These are phyloP conservation scores for Nymphalis io DNA, from an alignment of 1,140 invertebrate species.

Conservation along the genomic window DNA sequence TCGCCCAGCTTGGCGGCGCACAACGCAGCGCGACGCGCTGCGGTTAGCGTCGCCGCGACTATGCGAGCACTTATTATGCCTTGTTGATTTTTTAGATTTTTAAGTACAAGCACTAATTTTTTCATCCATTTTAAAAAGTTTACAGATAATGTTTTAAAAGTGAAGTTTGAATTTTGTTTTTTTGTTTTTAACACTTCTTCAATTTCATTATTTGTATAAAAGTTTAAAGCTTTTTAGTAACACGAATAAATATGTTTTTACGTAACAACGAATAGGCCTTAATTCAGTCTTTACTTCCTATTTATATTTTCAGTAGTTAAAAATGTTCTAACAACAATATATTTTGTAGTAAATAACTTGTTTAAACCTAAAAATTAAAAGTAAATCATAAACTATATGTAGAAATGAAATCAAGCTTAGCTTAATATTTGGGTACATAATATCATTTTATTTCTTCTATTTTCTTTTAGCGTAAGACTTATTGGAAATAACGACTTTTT, in stretches of 20 bases:
- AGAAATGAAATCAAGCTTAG: background rate
- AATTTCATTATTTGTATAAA: slow-evolving; percentile 7
- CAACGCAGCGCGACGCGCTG: slow-evolving; percentile 62
- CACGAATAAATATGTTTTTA: background rate
- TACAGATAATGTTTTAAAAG: background rate
- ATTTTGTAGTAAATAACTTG: background rate
- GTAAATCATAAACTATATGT: background rate
- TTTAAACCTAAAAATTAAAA: background rate
- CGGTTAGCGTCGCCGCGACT: slow-evolving; percentile 56
- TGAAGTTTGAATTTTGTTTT: background rate
- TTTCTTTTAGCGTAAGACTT: background rate
- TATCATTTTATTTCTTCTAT: background rate
- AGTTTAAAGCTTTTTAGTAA: background rate
- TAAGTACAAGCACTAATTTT: slow-evolving; percentile 4
- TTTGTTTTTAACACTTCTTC: slow-evolving; percentile 8
- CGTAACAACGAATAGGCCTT: background rate
- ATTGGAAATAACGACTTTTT: background rate
- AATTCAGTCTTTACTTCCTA: slow-evolving; percentile 21
- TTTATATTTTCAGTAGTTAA: slow-evolving; percentile 20
- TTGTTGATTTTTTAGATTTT: background rate
- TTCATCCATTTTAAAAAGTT: slow-evolving; percentile 17
- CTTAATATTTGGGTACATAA: slow-evolving; percentile 11
- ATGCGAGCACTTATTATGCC: slow-evolving; percentile 56
- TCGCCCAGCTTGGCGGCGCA: slow-evolving; percentile 77
- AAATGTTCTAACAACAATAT: background rate